Base-by-base conservation (phyloP, 1,140 invertebrate species). In the Scaptomyza pallida region DNA sequence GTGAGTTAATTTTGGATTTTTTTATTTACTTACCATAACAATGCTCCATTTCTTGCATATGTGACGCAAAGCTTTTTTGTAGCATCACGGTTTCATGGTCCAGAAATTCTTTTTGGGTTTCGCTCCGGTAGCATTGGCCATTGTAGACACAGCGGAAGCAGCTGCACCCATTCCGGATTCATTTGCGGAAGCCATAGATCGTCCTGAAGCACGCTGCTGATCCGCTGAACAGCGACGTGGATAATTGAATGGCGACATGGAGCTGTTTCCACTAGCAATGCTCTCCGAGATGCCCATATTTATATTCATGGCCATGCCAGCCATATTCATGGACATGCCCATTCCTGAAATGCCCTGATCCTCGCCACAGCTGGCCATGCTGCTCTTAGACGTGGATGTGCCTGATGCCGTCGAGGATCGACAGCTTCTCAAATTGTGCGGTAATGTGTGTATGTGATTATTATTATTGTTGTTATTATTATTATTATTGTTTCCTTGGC, bases 11-110 rank as follows among this genome's bases (percentile, higher is more conserved):
- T 2, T 2, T 33, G 0, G 30, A 35, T 35, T 35, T 3, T 10
- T n/a, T 12, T 21, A 9, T 45, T 4, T 44, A 76, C 89, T 90
- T 72, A 90, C 89, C 89, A 90, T 89, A 72, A 90, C 81, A 88
- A 90, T 85, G 78, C 75, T 90, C 89, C 81, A 89, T 77, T 89
- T 90, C 50, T 83, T 89, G 75, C 72, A 89, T 72, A 90, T 74
- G 59, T 89, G 81, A 72, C 85, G 80, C 78, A 90, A 62, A 37
- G 79, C 89, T 65, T 68, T 86, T 89, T 78, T 90, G 68, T 85
- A 90, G 89, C 85, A 90, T 91, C 89, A 91, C 85, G 89, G 85
- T 85, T 91, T 90, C 83, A 89, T 88, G 64, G 89, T 88, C 90
- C 85, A 91, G 63, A 91, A 91, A 48, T 85, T 90, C 72, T 90